phyloP scores from a whole-genome alignment of 2,888 invertebrate genomes.

The Desoria tigrina region DNA sequence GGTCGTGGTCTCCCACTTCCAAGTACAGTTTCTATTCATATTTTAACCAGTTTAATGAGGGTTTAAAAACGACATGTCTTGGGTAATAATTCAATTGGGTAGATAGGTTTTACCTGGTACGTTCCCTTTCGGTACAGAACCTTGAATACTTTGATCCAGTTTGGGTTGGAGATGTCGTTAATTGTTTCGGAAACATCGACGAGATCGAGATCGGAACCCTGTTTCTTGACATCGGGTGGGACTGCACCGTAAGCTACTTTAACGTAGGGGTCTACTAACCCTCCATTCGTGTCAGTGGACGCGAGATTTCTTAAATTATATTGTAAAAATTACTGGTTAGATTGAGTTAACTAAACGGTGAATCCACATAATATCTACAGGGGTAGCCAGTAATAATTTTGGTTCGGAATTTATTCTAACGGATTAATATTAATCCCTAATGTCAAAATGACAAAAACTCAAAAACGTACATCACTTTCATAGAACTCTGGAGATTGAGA shows the following conservation, averaged over 20 bases:
- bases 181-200: conserved; percentile 36
- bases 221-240: conserved; percentile 6
- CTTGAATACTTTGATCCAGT: conserved; percentile 43
- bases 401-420: too few species aligned
- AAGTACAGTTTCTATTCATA: conserved; percentile 28
- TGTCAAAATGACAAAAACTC: too few species aligned
- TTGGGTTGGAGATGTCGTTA: conserved; percentile 35
- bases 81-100: too few species aligned
- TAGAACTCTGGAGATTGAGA: too few species aligned
- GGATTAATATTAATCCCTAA: too few species aligned
- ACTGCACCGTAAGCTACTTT: conserved; percentile 36
- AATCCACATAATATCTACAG: too few species aligned
- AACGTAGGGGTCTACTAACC: conserved; percentile 42
- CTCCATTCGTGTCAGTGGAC: conserved; percentile 26
- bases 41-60: not conserved
- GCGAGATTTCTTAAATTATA: conserved; percentile 27
- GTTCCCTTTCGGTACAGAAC: conserved; percentile 30
- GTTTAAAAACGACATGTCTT: too few species aligned
- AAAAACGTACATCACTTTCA: too few species aligned
- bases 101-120: conserved; percentile 34
- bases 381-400: too few species aligned
- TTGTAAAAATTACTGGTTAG: not conserved
- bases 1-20: conserved; percentile 45
- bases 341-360: too few species aligned
- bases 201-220: conserved; percentile 12